Evolutionary conservation across 2,888 invertebrate species (phyloP), one percentile per base, ranked within the genome.

Genomic region (Pinctada fucata): DNA sequence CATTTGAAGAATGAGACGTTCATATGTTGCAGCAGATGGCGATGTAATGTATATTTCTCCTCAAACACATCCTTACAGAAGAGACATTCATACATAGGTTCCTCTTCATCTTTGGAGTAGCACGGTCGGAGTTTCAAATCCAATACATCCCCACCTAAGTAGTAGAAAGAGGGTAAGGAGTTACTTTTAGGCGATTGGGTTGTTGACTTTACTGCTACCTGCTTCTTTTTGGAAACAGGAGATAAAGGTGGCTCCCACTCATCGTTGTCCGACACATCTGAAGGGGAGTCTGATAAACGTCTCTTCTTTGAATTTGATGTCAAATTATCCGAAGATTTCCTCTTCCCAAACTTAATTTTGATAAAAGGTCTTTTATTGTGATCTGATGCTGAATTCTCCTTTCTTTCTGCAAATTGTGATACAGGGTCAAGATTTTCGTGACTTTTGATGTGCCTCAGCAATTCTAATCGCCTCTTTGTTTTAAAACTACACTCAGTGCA

Each of bases 11-110:
- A 87, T 16, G 84, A 86, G 16, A 90, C 83, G 10, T 89, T 83
- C 72, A 90, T 83, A 79, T 90, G 90, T 31, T 88, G 83, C 3
- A 89, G 68, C 47, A 89, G 82, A 78, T 89, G 89, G n/a, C 87
- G 86, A 78, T 89, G 89, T 64, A 89, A 84, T 66, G 86, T 86
- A 83, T 87, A 89, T 72, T 87, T 88, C 72, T 89, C 88, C 4
- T 86, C 83, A 5, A 87, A 84, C 49, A 84, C 85, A 13, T 87
- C 85, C n/a, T 85, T 82, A 75, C 89, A 89, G 58, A 89, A 86
- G 67, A 85, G 81, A 72, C 89, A 89, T 66, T 85, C 84, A 52
- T 79, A 85, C 50, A 80, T 79, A 31, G 79, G 66, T 16, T 84
- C 80, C 31, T 81, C 75, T 73, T 82, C 84, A 10, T 83, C 75